These are phyloP conservation scores for Danionella cerebrum DNA, from an alignment of 2,113 vertebrate species.

Conservation along the genomic window DNA sequence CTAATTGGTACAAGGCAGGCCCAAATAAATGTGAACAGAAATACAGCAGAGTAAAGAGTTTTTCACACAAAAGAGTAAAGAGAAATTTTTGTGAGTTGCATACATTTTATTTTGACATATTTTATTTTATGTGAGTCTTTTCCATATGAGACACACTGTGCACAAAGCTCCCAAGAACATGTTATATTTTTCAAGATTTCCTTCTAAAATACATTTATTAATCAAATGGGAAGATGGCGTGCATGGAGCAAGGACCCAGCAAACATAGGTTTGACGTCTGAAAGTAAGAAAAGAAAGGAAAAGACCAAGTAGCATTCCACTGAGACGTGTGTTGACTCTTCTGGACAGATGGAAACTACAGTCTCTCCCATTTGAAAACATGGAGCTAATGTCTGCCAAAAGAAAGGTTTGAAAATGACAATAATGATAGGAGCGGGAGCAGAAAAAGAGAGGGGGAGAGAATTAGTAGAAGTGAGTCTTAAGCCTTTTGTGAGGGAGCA, in stretches of 20 bases:
- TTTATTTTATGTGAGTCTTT: too few relatives aligned
- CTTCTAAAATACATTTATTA: background rate
- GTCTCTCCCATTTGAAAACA: constrained; percentile 1
- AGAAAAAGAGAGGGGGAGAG: background rate
- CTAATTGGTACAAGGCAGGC: too few relatives aligned
- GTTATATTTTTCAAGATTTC: background rate
- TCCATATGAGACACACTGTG: background rate
- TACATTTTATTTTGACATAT: too few relatives aligned
- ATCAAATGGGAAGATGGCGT: background rate
- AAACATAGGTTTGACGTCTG: background rate
- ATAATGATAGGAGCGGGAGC: background rate
- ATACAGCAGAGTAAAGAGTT: too few relatives aligned
- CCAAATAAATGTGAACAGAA: too few relatives aligned
- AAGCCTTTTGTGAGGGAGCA: constrained; percentile 27
- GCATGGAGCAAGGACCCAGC: background rate
- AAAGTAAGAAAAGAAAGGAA: constrained; percentile 4
- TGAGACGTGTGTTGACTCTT: constrained; percentile 8
- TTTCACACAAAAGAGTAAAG: too few relatives aligned
- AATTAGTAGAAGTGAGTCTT: background rate
- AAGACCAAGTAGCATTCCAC: background rate
- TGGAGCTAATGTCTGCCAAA: background rate
- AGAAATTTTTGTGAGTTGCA: too few relatives aligned
- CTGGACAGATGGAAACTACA: constrained; percentile 7
- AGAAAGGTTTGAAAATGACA: constrained; percentile 18
- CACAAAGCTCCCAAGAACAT: background rate